Conservation (phyloP, 2,797 vertebrate genomes). For the Naso thynnoides region DNA sequence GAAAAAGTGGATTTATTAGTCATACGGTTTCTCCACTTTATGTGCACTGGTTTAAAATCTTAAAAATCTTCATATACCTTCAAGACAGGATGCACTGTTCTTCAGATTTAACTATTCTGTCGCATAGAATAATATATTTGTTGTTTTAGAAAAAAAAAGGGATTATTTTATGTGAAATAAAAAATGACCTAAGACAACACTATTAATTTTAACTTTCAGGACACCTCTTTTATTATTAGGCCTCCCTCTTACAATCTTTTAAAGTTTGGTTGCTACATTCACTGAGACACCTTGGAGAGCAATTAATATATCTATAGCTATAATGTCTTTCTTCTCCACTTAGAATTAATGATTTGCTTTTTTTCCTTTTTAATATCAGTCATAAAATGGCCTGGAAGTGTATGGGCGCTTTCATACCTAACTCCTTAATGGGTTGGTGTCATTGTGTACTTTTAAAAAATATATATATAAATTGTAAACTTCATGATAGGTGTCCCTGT, state of each 20-base stretch:
- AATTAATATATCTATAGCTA: background rate
- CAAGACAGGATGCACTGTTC: background rate
- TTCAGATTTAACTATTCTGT: background rate
- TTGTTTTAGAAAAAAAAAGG: background rate
- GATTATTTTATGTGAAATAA: background rate
- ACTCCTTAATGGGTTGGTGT: background rate
- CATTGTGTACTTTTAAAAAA: background rate
- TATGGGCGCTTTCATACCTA: background rate
- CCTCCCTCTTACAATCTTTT: background rate
- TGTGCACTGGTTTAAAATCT: background rate
- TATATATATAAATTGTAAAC: background rate
- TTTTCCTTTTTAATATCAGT: background rate
- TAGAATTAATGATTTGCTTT: background rate
- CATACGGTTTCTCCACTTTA: background rate
- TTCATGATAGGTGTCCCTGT: background rate
- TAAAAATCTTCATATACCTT: background rate
- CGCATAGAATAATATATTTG: background rate
- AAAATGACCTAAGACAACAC: background rate
- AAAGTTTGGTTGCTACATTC: background rate
- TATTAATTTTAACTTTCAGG: background rate
- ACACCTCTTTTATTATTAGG: background rate
- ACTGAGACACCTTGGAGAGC: background rate
- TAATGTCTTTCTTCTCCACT: background rate
- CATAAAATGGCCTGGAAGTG: background rate
- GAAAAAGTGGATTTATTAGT: conserved; percentile 14